phyloP scores from a whole-genome alignment of 1,140 invertebrate genomes.

The Hylaeus volcanicus region DNA sequence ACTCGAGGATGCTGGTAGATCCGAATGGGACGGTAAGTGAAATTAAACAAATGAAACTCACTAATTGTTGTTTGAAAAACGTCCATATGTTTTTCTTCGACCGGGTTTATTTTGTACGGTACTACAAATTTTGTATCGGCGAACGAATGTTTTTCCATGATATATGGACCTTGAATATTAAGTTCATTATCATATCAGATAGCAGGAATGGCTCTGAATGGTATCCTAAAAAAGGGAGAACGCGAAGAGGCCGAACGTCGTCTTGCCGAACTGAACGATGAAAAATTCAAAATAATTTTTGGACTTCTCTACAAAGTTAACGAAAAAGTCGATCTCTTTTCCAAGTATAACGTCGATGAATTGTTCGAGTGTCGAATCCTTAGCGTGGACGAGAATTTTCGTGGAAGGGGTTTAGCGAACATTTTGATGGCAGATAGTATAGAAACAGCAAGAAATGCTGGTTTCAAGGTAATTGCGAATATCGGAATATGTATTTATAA shows the following conservation, averaged over 20 bases:
- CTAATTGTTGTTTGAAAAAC: neutral
- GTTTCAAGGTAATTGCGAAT: slow-evolving; percentile 84
- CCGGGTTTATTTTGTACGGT: slow-evolving; percentile 3
- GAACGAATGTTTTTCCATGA: neutral
- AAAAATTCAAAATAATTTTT: slow-evolving; percentile 85
- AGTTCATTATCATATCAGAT: slow-evolving; percentile 79
- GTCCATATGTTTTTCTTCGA: neutral
- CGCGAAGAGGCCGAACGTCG: slow-evolving; percentile 82
- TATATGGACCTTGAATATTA: slow-evolving; percentile 20
- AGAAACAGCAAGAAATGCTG: slow-evolving; percentile 83
- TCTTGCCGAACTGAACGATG: slow-evolving; percentile 81
- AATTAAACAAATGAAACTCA: neutral
- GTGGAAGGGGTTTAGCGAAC: slow-evolving; percentile 87
- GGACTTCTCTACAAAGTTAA: slow-evolving; percentile 84
- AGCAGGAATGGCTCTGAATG: slow-evolving; percentile 85
- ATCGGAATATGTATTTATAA: neutral
- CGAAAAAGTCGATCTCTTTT: slow-evolving; percentile 83
- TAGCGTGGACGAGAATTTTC: slow-evolving; percentile 85
- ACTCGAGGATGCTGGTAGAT: slow-evolving; percentile 86
- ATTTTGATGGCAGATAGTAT: slow-evolving; percentile 85
- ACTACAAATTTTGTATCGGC: neutral
- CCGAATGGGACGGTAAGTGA: slow-evolving; percentile 82
- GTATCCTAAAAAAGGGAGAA: slow-evolving; percentile 82
- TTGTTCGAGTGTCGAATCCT: slow-evolving; percentile 91
- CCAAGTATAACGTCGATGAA: slow-evolving; percentile 84